Evolutionary conservation across 2,888 invertebrate genomes (phyloP), one percentile per base, ranked within the genome.

Genomic region (Tenthredo mesomela): DNA sequence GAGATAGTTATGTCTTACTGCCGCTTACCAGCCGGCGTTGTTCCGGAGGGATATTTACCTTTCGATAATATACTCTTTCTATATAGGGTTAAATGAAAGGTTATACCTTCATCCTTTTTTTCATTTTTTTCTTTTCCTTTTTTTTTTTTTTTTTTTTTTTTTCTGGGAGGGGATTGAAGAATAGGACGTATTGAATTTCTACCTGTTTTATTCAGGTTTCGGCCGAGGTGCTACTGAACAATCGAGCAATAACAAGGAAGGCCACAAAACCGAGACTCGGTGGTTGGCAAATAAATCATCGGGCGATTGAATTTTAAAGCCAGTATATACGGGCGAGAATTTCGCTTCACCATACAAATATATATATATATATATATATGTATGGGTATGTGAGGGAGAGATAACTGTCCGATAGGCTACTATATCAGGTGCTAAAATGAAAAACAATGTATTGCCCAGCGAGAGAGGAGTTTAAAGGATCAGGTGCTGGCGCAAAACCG

Each of bases 341-440:
- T 61, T 25, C 61, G 61, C 61, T 61, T 25, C 2, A 25, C 12
- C 10, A 61, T 25, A 21, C n/a, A 54, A n/a, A n/a, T 54, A 54
- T 54, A 18, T 54, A 54, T 54, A n/a, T n/a, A 54, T 54, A 54
- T 43, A 67, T 25, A 25, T 18, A 7, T 77, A 33, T 18, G 37
- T 43, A 12, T 1, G n/a, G 21, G 40, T 54, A 18, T 50, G 40
- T 10, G 77, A 33, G 75, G 47, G 3, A 25, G 54, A 77, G 54
- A 77, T 77, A 77, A 50, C 47, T 54, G 50, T 54, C 29, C 77
- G 29, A 6, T 33, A 50, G 50, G 50, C 77, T 43, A 73, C 47
- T 77, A 77, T 77, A 77, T 77, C 77, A 33, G 77, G 77, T 77
- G 77, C 18, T 77, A 50, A 54, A 77, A 77, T 54, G 77, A 77